Percentiles rank a stretch among this genome's conserved stretches.
phyloP scores from a whole-genome alignment of 1,140 invertebrate species.

The Hetaerina americana region DNA sequence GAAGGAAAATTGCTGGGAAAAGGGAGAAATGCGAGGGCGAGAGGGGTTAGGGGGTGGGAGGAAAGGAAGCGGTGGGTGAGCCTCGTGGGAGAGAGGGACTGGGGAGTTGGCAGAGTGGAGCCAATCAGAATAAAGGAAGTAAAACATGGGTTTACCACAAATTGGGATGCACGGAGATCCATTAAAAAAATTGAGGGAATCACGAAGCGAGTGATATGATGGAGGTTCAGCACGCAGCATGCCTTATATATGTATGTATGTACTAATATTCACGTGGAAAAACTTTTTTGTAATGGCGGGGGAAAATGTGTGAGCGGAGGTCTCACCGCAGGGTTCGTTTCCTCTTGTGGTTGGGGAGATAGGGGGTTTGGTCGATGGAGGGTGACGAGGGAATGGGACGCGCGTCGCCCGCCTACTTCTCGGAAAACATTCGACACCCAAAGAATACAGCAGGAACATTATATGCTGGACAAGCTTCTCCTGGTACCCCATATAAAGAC shows the following conservation, averaged over 20 bases:
- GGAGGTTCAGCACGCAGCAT: background rate
- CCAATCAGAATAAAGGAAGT: background rate
- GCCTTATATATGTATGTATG: too few relatives aligned
- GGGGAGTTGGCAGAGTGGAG: background rate
- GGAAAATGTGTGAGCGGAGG: too few relatives aligned
- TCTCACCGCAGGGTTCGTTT: too few relatives aligned
- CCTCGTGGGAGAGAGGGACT: background rate
- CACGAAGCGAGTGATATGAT: background rate
- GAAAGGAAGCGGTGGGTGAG: background rate
- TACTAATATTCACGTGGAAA: background rate
- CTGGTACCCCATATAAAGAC: too few relatives aligned
- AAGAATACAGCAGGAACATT: too few relatives aligned
- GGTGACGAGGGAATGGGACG: too few relatives aligned
- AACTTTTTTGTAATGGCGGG: background rate
- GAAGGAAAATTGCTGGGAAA: background rate
- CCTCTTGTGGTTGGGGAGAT: too few relatives aligned
- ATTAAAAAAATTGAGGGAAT: background rate
- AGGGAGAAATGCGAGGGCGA: background rate
- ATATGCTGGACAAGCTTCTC: too few relatives aligned
- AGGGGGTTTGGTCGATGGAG: too few relatives aligned
- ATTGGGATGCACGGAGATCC: background rate
- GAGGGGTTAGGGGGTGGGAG: background rate
- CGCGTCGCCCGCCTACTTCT: too few relatives aligned
- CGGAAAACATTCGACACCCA: too few relatives aligned
- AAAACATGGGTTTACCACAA: background rate